Conservation (phyloP, 2,888 invertebrate species). For the Hyppa rectilinea region DNA sequence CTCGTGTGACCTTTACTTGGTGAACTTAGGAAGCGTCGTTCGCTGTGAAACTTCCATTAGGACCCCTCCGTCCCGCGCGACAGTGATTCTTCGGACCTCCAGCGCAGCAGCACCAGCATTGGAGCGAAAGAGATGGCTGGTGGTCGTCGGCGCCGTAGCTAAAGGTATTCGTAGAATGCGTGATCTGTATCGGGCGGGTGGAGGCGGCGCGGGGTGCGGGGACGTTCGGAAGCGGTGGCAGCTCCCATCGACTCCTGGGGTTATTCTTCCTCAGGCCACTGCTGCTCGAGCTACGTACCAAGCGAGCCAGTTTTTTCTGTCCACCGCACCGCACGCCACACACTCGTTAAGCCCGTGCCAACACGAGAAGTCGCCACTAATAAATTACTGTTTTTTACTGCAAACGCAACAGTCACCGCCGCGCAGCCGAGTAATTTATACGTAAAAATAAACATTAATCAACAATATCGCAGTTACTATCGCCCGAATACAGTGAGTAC, state of each 20-base stretch:
- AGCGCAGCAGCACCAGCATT: slow-evolving; percentile 80
- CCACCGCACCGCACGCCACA: slow-evolving; percentile 91
- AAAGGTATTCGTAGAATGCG: slow-evolving; percentile 91
- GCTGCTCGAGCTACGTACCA: slow-evolving; percentile 90
- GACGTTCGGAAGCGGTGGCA: slow-evolving; percentile 91
- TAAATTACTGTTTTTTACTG: slow-evolving; percentile 91
- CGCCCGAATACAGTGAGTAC: slow-evolving; percentile 89
- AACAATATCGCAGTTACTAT: slow-evolving; percentile 86
- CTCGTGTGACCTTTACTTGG: slow-evolving; percentile 89
- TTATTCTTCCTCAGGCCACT: slow-evolving; percentile 91
- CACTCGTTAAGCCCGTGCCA: slow-evolving; percentile 92
- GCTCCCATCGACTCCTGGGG: slow-evolving; percentile 91
- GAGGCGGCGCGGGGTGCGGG: slow-evolving; percentile 83
- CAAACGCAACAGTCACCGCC: slow-evolving; percentile 90
- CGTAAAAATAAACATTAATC: slow-evolving; percentile 90
- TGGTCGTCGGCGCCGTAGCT: slow-evolving; percentile 85
- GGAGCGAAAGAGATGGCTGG: slow-evolving; percentile 87
- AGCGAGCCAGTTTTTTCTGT: slow-evolving; percentile 92
- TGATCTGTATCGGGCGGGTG: slow-evolving; percentile 90
- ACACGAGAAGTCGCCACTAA: slow-evolving; percentile 92
- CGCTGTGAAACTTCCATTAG: slow-evolving; percentile 89
- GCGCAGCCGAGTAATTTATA: slow-evolving; percentile 89
- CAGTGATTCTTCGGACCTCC: slow-evolving; percentile 78
- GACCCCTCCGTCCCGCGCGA: slow-evolving; percentile 85
- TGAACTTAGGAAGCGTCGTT: slow-evolving; percentile 90